These are phyloP conservation scores for Pangasius sanitwongsei DNA, from an alignment of 2,797 vertebrate genomes.

Conservation along the genomic window DNA sequence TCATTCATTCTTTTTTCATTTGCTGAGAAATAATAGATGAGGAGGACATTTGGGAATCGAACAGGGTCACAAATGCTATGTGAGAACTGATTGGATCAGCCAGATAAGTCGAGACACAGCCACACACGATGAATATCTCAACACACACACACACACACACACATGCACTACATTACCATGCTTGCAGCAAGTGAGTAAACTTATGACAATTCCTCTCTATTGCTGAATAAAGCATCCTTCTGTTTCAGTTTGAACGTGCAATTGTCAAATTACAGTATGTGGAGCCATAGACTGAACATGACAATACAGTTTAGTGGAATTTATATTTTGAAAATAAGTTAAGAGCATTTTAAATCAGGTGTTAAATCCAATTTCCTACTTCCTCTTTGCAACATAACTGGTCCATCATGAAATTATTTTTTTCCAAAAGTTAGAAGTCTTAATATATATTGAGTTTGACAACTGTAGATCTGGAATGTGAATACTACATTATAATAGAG, in stretches of 20 bases:
- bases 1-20: neutral
- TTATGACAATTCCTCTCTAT: neutral
- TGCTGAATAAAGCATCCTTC: neutral
- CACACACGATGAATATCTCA: conserved; percentile 10
- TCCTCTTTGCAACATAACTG: neutral
- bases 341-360: neutral
- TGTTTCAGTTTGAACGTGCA: neutral
- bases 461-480: neutral
- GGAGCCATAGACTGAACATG: neutral
- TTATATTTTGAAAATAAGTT: neutral
- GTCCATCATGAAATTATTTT: neutral
- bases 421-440: neutral
- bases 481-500: neutral
- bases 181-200: neutral
- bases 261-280: neutral
- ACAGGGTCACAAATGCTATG: neutral
- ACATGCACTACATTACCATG: neutral
- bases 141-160: neutral
- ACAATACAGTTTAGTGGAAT: neutral
- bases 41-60: neutral
- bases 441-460: neutral
- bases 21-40: neutral
- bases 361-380: neutral
- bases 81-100: neutral
- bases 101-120: neutral